Evolutionary conservation across 2,888 invertebrate species (phyloP).

Genomic region (Epirrita christyi): DNA sequence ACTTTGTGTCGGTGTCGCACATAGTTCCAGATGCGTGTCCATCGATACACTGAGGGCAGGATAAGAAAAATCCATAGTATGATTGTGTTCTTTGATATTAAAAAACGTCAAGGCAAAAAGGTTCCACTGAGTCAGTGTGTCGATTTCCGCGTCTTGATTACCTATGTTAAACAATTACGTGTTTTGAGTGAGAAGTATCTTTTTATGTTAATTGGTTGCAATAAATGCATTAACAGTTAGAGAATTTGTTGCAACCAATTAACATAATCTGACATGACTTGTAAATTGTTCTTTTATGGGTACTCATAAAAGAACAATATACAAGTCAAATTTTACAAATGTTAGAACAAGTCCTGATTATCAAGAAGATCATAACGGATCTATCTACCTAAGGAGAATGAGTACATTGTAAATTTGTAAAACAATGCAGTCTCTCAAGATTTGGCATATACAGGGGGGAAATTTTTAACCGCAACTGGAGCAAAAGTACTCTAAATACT

Average conservation of each 20-base stretch:
- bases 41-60: conserved; percentile 36
- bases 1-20: conserved; percentile 55
- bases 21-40: conserved; percentile 30
- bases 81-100: conserved; percentile 34
- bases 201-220: conserved; percentile 20
- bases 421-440: no score
- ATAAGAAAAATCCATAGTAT: conserved; percentile 36
- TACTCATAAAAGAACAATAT: not conserved
- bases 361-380: not conserved
- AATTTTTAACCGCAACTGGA: no score
- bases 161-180: conserved; percentile 13
- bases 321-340: not conserved
- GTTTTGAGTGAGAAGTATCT: conserved; percentile 15
- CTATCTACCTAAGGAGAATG: no score
- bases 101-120: conserved; percentile 44
- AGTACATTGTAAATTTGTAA: no score
- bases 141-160: conserved; percentile 23
- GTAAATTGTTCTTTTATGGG: not conserved
- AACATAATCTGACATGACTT: no score
- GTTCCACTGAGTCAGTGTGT: conserved; percentile 20
- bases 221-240: not conserved
- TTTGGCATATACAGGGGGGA: no score
- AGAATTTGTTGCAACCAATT: no score
- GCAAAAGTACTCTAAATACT: no score
- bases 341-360: not conserved